Evolutionary conservation across 1,140 invertebrate genomes (phyloP), one percentile per base, ranked within the genome.

Genomic region (Battus philenor): DNA sequence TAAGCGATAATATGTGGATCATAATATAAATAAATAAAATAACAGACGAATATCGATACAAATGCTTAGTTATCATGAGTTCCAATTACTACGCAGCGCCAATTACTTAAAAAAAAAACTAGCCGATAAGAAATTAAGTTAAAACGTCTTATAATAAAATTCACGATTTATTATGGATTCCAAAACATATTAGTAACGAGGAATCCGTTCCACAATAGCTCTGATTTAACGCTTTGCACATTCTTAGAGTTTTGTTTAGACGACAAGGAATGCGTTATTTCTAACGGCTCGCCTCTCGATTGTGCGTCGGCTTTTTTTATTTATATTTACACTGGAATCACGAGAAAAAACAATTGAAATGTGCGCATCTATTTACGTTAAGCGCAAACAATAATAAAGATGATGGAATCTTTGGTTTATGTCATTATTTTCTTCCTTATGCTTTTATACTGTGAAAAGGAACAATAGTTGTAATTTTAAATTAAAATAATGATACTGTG

Each of bases 251-350:
- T 54, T 69, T 67, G 67, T 70, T 67, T 70, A 62, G 58, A 56
- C 32, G 29, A 11, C 30, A n/a, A 18, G 68, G 62, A 56, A 71
- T 71, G 65, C 56, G 44, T 46, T 31, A 58, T 68, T 68, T 71
- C 65, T 68, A 63, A 65, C 52, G 24, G 30, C 39, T 33, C 47
- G 27, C 17, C 29, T 15, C 18, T 10, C 48, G 55, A 56, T 63
- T 64, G 57, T 62, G 22, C 38, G 33, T 50, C 39, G 29, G 50
- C n/a, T 10, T 38, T 54, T 50, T 56, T 57, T 59, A 64, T 66
- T 64, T 67, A 61, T 65, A 55, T 68, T 71, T 71, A 65, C 56
- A 49, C 29, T 41, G 32, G 29, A 63, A 62, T 47, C 38, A 30
- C 39, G 48, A 46, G 31, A 57, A 62, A n/a, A 69, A 67, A 58